Conservation (phyloP, 2,888 invertebrate species). For the Volucella inflata region DNA sequence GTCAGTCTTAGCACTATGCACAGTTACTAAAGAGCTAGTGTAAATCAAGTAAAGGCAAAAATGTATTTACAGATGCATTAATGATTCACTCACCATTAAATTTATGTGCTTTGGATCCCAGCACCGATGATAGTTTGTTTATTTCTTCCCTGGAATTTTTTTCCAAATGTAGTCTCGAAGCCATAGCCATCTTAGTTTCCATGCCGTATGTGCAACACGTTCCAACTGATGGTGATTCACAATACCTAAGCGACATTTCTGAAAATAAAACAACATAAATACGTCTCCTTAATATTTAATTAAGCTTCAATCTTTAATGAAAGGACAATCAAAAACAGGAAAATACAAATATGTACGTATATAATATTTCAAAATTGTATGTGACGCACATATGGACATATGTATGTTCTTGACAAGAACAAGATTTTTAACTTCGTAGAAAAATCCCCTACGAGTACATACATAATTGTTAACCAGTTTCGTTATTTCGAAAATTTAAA, state of each 20-base stretch:
- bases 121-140: constrained; percentile 89
- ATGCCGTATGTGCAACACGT: constrained; percentile 86
- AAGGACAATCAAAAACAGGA: background rate
- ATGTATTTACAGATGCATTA: constrained; percentile 44
- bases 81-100: constrained; percentile 91
- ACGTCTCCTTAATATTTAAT: too few species aligned
- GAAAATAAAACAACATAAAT: constrained; percentile 69
- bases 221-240: constrained; percentile 84
- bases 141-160: constrained; percentile 90
- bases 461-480: too few species aligned
- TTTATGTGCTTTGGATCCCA: constrained; percentile 90
- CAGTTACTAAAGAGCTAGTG: constrained; percentile 6
- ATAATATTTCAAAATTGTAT: constrained; percentile 5
- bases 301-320: constrained; percentile 17
- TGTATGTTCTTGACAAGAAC: background rate
- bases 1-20: constrained; percentile 7
- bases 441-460: too few species aligned
- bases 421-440: background rate
- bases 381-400: background rate
- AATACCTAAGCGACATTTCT: constrained; percentile 83
- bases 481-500: too few species aligned
- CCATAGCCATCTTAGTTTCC: constrained; percentile 88
- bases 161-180: constrained; percentile 90
- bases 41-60: constrained; percentile 33
- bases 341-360: constrained; percentile 18